phyloP scores from a whole-genome alignment of 2,113 vertebrate genomes.

The Nipponia nippon region DNA sequence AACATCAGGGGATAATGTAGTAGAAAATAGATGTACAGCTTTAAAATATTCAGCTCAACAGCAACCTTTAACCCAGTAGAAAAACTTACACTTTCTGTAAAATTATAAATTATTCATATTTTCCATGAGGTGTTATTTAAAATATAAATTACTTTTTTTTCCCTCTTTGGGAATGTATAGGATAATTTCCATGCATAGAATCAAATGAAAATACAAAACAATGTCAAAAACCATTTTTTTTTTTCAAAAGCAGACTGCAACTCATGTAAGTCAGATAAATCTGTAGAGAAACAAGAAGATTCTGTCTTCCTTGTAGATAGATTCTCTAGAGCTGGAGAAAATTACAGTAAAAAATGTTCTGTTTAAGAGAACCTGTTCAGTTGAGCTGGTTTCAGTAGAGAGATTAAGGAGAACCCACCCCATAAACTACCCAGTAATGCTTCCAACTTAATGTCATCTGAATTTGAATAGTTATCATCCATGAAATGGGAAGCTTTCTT shows the following conservation, averaged over 20 bases:
- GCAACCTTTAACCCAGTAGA: background rate
- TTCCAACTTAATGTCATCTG: background rate
- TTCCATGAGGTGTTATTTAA: background rate
- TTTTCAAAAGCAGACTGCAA: background rate
- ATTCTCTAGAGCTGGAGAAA: background rate
- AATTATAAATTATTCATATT: background rate
- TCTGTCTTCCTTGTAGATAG: background rate
- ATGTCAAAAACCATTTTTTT: background rate
- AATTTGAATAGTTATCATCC: background rate
- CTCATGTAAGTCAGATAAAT: background rate
- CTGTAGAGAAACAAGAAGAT: background rate
- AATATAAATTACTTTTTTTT: background rate
- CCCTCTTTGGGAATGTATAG: background rate
- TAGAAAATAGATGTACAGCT: background rate
- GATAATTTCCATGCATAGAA: background rate
- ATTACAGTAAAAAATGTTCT: background rate
- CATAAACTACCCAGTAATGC: background rate
- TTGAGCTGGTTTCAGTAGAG: background rate
- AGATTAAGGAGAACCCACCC: background rate
- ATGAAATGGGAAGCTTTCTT: background rate
- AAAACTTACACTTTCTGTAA: background rate
- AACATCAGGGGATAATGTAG: background rate
- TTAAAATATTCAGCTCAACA: slow-evolving; percentile 12
- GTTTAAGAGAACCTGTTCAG: background rate
- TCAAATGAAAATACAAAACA: background rate